Evolutionary conservation across 2,888 invertebrate species (phyloP).

Genomic region (Netelia melanura): DNA sequence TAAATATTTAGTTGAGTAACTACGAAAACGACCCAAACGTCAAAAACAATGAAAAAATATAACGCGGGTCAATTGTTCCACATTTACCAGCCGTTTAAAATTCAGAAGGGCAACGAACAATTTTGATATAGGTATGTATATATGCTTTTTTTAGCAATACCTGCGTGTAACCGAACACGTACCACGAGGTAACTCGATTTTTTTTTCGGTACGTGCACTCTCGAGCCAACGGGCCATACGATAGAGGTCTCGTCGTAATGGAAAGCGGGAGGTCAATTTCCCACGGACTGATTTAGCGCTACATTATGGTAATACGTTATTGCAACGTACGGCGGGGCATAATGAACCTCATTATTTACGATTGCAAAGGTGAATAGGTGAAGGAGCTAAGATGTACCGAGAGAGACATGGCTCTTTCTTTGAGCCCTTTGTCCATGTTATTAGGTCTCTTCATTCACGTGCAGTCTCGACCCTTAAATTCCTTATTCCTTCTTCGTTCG

Average conservation of each 20-base stretch:
- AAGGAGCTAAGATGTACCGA: conserved; percentile 21
- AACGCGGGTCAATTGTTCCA: not conserved
- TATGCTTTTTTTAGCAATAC: conserved; percentile 20
- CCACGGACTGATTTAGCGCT: conserved; percentile 72
- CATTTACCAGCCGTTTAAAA: conserved; percentile 32
- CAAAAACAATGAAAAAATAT: conserved; percentile 17
- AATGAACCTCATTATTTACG: conserved; percentile 74
- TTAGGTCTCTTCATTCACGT: conserved; percentile 10
- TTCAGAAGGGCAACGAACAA: conserved; percentile 21
- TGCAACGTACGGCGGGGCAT: conserved; percentile 68
- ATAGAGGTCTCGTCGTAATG: conserved; percentile 48
- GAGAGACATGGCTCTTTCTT: conserved; percentile 26
- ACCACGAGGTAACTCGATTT: conserved; percentile 1
- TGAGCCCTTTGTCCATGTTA: conserved; percentile 24
- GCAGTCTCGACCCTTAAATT: not conserved
- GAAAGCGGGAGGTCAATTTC: conserved; percentile 55
- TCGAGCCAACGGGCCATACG: not conserved
- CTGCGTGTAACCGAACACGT: conserved; percentile 21
- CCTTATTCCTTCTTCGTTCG: conserved; percentile 1
- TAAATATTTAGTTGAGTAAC: not conserved
- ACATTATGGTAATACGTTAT: conserved; percentile 77
- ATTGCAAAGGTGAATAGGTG: conserved; percentile 56
- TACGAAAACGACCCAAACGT: not conserved
- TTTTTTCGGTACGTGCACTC: conserved; percentile 36
- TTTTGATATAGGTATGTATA: not conserved